These are phyloP conservation scores for Pangasius krempfi DNA, from an alignment of 2,797 vertebrate species.

Conservation along the genomic window DNA sequence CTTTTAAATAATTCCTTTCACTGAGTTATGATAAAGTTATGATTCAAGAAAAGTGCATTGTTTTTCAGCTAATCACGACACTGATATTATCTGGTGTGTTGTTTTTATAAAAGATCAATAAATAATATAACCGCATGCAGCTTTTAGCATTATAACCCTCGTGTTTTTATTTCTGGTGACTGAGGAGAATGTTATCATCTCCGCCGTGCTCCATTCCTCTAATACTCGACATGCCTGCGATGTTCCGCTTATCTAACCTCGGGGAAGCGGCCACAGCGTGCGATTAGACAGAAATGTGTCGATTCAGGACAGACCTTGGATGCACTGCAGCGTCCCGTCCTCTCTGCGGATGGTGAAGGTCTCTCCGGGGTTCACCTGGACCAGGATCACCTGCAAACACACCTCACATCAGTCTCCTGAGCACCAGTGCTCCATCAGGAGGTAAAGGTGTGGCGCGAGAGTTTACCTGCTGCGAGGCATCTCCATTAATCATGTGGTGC, in stretches of 20 bases:
- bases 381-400: slow-evolving; percentile 83
- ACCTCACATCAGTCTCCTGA: slow-evolving; percentile 18
- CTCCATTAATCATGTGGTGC: slow-evolving; percentile 83
- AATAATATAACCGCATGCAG: neutral
- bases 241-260: neutral
- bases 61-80: neutral
- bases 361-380: slow-evolving; percentile 90
- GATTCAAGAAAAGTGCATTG: neutral
- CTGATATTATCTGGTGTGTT: neutral
- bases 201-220: neutral
- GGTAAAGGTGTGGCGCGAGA: neutral
- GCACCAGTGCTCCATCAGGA: too few relatives aligned
- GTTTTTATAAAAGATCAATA: neutral
- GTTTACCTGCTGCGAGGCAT: slow-evolving; percentile 84
- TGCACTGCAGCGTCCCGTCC: slow-evolving; percentile 87
- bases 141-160: neutral
- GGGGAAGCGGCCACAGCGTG: too few relatives aligned
- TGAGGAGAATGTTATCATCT: neutral
- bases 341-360: slow-evolving; percentile 88
- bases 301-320: slow-evolving; percentile 78
- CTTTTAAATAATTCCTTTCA: neutral
- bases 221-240: neutral
- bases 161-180: neutral
- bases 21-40: neutral
- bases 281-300: neutral